phyloP scores from a whole-genome alignment of 35 echinoderm and acorn worm species.

The Hemicentrotus pulcherrimus region DNA sequence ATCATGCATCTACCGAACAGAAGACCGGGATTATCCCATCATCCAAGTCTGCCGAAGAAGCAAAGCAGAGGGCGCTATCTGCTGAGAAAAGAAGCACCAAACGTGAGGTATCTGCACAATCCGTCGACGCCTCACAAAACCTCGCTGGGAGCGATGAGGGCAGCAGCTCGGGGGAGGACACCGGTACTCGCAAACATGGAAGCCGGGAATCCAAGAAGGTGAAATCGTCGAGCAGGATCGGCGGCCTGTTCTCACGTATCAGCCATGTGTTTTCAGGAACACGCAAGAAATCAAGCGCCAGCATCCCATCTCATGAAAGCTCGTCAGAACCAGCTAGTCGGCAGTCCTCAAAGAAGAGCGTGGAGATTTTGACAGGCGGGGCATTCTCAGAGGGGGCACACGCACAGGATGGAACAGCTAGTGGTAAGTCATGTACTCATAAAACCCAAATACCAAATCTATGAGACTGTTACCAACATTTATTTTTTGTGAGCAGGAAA shows the following conservation, averaged over 20 bases:
- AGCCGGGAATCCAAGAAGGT: conserved; percentile 27
- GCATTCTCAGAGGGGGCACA: not conserved
- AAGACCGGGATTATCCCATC: not conserved
- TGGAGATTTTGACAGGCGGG: not conserved
- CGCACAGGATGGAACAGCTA: not conserved
- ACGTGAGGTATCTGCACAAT: not conserved
- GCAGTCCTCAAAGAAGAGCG: conserved; percentile 27
- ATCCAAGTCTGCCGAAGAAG: not conserved
- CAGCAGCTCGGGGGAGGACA: conserved; percentile 24
- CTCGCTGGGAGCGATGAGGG: not conserved
- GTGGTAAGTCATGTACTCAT: not conserved
- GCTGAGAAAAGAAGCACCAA: not conserved
- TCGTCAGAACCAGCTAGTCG: conserved; percentile 37
- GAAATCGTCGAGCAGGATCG: not conserved
- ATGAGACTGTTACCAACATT: too few relatives aligned
- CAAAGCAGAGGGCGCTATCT: not conserved
- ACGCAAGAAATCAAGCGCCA: not conserved
- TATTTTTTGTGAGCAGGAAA: too few relatives aligned
- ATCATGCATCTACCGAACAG: not conserved
- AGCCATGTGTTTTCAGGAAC: conserved; percentile 30
- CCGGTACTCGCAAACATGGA: not conserved
- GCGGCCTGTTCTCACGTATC: conserved; percentile 16
- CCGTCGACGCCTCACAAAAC: conserved; percentile 26
- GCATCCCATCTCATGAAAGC: conserved; percentile 30
- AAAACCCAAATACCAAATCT: too few relatives aligned